Evolutionary conservation across 2,113 vertebrate species (phyloP), one percentile per base, ranked within the genome.

Genomic region (Labrus mixtus): DNA sequence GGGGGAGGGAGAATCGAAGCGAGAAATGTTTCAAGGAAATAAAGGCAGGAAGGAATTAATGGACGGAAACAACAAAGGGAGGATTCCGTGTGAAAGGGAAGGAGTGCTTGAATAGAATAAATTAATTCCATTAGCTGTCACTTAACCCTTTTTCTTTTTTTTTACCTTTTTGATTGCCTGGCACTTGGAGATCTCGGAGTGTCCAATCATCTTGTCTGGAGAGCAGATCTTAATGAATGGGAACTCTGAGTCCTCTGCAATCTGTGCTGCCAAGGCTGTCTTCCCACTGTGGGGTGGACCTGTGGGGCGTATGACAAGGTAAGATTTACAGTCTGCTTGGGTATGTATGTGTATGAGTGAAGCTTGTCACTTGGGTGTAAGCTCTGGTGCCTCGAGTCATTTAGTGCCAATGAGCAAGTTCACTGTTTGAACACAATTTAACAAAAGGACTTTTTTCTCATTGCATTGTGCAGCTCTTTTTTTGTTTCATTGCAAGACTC

Each of bases 201-300:
- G 94, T 64, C 98, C 98, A 8, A 99, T 99, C 97, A 99, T 99
- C 94, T 99, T 99, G 88, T 99, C 98, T 58, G 98, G 98, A 83
- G 98, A 99, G 82, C 98, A 99, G 92, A 99, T 98, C 93, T 99
- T 99, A 91, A 99, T 99, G 91, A 99, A 99, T 46, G 98, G 98
- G 86, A 99, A 99, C 89, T 97, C 95, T 25, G 98, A 99, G 29
- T 98, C 95, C 89, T 99, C 98, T 0, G 98, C 94, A 73, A 99
- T 99, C 90, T 97, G 96, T 29, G 98, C 98, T 43, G 98, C 97
- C 73, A 99, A 61, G 0, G 98, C 98, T 0, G 98, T 99, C 86
- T 99, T 99, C 43, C 98, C 98, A 54, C 97, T 97, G 91, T 98
- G 97, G 13, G 98, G 96, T 23, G 97, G 97, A 33, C 98, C 98